phyloP scores from a whole-genome alignment of 2,888 invertebrate genomes.

The Choreutis nemorana region DNA sequence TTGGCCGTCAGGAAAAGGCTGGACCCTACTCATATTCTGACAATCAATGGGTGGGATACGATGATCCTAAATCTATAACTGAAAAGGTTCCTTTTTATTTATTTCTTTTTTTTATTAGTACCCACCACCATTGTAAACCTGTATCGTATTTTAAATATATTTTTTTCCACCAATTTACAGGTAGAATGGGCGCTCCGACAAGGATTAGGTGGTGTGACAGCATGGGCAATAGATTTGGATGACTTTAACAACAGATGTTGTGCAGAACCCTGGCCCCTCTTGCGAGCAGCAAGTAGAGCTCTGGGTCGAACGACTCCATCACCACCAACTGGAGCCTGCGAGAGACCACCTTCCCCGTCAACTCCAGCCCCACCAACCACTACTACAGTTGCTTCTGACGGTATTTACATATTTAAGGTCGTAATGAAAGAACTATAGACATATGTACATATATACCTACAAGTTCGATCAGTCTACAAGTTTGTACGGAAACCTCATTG shows the following conservation, averaged over 20 bases:
- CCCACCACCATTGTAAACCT: too few relatives aligned
- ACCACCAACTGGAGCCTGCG: constrained; percentile 66
- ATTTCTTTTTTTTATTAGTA: neutral
- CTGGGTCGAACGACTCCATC: constrained; percentile 68
- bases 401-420: constrained; percentile 20
- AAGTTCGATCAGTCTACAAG: too few relatives aligned
- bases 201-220: constrained; percentile 82
- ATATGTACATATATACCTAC: too few relatives aligned
- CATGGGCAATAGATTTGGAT: constrained; percentile 89
- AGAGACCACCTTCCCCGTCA: constrained; percentile 73
- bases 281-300: constrained; percentile 80
- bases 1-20: constrained; percentile 66
- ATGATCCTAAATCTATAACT: constrained; percentile 79
- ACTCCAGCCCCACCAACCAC: constrained; percentile 81
- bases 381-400: constrained; percentile 65
- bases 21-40: constrained; percentile 81
- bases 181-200: constrained; percentile 75
- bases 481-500: too few relatives aligned
- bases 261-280: constrained; percentile 77
- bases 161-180: constrained; percentile 41
- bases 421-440: too few relatives aligned
- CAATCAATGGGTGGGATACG: constrained; percentile 92
- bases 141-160: too few relatives aligned
- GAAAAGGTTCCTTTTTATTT: constrained; percentile 65
- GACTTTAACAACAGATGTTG: constrained; percentile 89